Evolutionary conservation across 1,140 invertebrate species (phyloP), one percentile per base, ranked within the genome.

Genomic region (Magallana gigas): DNA sequence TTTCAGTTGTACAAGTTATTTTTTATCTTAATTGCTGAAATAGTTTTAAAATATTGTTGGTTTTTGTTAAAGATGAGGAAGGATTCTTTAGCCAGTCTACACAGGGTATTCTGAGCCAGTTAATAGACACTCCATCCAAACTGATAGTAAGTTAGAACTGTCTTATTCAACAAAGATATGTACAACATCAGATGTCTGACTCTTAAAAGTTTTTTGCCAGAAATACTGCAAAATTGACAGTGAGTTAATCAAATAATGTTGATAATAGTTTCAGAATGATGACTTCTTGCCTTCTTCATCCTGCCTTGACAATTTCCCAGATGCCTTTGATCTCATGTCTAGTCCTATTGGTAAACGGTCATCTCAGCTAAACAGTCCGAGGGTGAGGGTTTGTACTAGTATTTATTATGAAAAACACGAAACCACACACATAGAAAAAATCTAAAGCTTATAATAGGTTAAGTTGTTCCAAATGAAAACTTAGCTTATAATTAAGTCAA

Each of bases 271-370:
- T 83, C 64, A 90, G 89, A 83, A 87, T 85, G 89, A 91, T 82
- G 91, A 91, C 18, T 76, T 87, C 18, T 83, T 90, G 14, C 71
- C 87, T 56, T 87, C 89, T 23, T 90, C 91, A 8, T 87, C 88
- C 57, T 84, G 60, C 64, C 68, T 86, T 9, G 91, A 91, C 71
- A 90, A 84, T 68, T 86, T 90, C 18, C 89, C 89, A 71, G 86
- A 88, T 87, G 84, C 89, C 3, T 90, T 88, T 88, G 86, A 90
- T 56, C 57, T 88, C 29, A 86, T 90, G 87, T 90, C 89, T 18
- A 90, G 87, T 88, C 88, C 88, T 59, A 36, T 89, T 57, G 85
- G 88, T 58, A 85, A 84, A 8, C 59, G 84, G 57, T 64, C 83
- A 81, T 84, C 57, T 71, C n/a, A 58, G 12, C 57, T 87, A 12